Percentiles rank a stretch among this genome's conserved stretches.
Evolutionary conservation across 2,888 invertebrate genomes (phyloP).

Genomic region (Drosophila kanekoi): DNA sequence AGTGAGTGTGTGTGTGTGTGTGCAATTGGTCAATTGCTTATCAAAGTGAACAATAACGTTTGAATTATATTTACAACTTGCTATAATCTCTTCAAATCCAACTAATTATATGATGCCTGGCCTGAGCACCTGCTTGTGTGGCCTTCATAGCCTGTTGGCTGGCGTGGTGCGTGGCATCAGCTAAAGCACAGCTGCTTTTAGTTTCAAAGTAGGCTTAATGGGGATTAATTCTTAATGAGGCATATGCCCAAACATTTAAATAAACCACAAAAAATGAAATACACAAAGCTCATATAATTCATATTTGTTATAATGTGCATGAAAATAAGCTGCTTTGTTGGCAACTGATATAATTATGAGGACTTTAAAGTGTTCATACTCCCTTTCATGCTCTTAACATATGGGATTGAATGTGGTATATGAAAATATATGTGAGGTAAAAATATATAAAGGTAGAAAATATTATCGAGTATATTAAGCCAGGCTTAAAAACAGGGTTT

Average conservation of each 20-base stretch:
- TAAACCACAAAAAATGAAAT: conserved; percentile 28
- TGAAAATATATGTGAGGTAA: too few species aligned
- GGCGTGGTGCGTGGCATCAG: not conserved
- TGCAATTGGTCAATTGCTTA: conserved; percentile 43
- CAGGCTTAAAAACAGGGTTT: too few species aligned
- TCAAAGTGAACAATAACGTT: conserved; percentile 16
- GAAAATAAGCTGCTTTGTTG: conserved; percentile 46
- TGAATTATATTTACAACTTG: conserved; percentile 11
- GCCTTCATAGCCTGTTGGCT: not conserved
- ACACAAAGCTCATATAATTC: not conserved
- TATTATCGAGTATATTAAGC: too few species aligned
- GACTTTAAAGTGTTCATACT: conserved; percentile 1
- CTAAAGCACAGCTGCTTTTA: conserved; percentile 58
- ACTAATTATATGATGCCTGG: conserved; percentile 1
- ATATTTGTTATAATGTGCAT: conserved; percentile 11
- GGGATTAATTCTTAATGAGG: conserved; percentile 61
- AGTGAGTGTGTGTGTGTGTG: conserved; percentile 12
- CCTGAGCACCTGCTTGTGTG: conserved; percentile 1
- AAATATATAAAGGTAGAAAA: too few species aligned
- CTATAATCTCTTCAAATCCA: conserved; percentile 18
- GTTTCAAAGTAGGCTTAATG: conserved; percentile 58
- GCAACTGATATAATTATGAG: conserved; percentile 17
- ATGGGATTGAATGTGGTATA: too few species aligned
- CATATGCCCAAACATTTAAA: conserved; percentile 57
- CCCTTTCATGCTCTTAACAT: not conserved